Evolutionary conservation across 2,113 vertebrate species (phyloP).

Genomic region (Ailuropoda melanoleuca): DNA sequence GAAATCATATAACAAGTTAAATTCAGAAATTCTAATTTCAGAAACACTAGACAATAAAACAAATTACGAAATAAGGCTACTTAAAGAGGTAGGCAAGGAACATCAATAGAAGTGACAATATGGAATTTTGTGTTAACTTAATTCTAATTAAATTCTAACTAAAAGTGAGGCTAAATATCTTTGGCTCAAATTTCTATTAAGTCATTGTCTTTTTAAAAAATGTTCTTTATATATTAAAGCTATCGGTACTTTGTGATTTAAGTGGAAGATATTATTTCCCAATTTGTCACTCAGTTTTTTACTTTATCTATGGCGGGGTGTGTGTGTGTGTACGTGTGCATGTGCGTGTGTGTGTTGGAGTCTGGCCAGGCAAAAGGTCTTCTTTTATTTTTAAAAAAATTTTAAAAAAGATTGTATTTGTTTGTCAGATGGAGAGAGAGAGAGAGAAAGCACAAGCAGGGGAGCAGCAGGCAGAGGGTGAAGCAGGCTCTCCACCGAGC

Average conservation of each 20-base stretch:
- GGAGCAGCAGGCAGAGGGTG: no score
- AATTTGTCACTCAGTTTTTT: neutral
- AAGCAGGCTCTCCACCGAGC: no score
- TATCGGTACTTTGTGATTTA: neutral
- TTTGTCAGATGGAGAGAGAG: no score
- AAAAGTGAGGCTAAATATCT: neutral
- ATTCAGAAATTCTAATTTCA: neutral
- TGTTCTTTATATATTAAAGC: neutral
- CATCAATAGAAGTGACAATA: no score
- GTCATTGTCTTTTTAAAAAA: neutral
- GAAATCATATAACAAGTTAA: neutral
- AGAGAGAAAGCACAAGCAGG: no score
- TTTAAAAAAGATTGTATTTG: no score
- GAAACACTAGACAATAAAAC: no score
- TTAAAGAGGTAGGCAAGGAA: no score
- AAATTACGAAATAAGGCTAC: no score
- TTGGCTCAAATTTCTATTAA: neutral
- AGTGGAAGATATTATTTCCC: neutral
- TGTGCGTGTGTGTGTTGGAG: neutral
- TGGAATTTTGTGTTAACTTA: no score
- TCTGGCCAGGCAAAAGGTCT: neutral
- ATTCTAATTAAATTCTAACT: neutral
- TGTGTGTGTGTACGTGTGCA: neutral
- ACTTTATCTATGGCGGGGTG: neutral
- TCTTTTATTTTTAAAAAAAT: neutral